Base-by-base conservation (phyloP, 2,797 vertebrate species). In the Helostoma temminkii region DNA sequence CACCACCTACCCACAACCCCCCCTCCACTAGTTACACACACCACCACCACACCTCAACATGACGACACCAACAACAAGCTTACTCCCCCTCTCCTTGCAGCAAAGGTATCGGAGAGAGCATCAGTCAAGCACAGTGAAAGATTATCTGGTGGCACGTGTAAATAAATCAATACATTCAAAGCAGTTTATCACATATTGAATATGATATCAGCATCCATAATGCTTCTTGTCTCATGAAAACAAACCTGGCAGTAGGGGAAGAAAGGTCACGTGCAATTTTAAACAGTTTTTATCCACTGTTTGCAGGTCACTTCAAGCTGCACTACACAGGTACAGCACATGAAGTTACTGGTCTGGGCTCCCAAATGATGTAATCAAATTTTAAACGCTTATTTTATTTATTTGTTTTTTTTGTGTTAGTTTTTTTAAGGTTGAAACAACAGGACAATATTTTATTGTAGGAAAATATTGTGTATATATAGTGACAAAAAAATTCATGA, bases 91-190 rank as follows among this genome's bases (percentile, higher is more conserved):
- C 66, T 57, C 67, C 41, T 60, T 73, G 64, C 71, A 72, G 74
- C 65, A 85, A 78, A 93, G 92, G 79, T 57, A 63, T 85, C 81
- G 75, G 85, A 79, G 73, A 74, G 81, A 76, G 91, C 87, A 87
- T 91, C 85, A 81, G 77, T 82, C 87, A 75, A 61, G 87, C 70
- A 85, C 74, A 80, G 75, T 72, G 88, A 81, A 83, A 80, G 81
- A 76, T 46, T 75, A 90, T 92, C 80, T 90, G 85, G 78, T 92
- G 74, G 83, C 45, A 66, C 78, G 85, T 89, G 90, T 90, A 91
- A 90, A 93, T 94, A 90, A 94, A 95, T 95, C 92, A 86, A 91
- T 94, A 89, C 58, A 88, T 93, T 93, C 86, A 92, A 90, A 93
- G 86, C 84, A 82, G 86, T 88, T 93, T 88, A 89, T 89, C 72